Evolutionary conservation across 2,888 invertebrate genomes (phyloP).

Genomic region (Patella pellucida): DNA sequence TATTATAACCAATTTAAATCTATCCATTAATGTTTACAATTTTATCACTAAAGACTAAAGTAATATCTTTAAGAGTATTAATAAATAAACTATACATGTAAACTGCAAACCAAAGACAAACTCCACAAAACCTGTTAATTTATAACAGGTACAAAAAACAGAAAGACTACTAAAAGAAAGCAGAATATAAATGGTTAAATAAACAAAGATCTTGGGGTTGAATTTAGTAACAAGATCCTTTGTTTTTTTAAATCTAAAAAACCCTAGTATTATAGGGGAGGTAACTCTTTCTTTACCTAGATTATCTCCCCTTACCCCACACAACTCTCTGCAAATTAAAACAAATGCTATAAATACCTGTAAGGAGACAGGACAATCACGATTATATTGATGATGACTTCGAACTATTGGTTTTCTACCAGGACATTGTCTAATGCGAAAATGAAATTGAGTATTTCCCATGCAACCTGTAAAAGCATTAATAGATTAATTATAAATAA

Average conservation of each 20-base stretch:
- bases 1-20: not conserved
- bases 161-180: not conserved
- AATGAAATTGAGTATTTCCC: constrained; percentile 98
- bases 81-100: not conserved
- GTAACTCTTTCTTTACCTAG: no score
- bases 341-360: constrained; percentile 56
- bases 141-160: not conserved
- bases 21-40: not conserved
- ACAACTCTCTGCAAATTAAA: not conserved
- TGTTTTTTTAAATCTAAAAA: no score
- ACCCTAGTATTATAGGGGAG: no score
- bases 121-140: not conserved
- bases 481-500: not conserved
- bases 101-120: not conserved
- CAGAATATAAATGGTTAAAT: not conserved
- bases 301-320: no score
- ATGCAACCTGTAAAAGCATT: constrained; percentile 81
- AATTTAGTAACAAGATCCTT: no score
- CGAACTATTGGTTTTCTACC: constrained; percentile 73
- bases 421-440: constrained; percentile 84
- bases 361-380: constrained; percentile 71
- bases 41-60: not conserved
- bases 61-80: no score
- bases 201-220: no score
- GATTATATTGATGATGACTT: constrained; percentile 77